phyloP scores from a whole-genome alignment of 2,113 vertebrate genomes.

The Cynocephalus volans region DNA sequence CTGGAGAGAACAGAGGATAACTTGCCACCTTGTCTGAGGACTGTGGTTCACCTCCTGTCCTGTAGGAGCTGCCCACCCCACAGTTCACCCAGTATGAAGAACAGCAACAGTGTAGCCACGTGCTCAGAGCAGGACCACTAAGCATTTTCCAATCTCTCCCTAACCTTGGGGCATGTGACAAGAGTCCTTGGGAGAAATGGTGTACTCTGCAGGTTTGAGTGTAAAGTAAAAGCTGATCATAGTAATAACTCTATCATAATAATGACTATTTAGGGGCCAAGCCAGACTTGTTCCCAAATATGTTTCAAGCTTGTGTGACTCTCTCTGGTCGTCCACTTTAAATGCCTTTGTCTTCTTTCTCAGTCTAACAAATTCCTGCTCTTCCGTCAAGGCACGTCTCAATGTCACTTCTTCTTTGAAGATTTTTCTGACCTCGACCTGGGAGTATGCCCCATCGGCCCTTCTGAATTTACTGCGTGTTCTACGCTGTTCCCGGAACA shows the following conservation, averaged over 20 bases:
- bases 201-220: background rate
- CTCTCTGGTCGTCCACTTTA: background rate
- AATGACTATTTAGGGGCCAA: background rate
- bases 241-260: background rate
- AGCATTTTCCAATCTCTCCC: background rate
- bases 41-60: background rate
- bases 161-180: background rate
- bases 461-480: background rate
- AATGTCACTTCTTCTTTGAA: background rate
- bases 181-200: background rate
- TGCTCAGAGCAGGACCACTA: background rate
- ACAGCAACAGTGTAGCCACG: background rate
- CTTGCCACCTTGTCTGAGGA: background rate
- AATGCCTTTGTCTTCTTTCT: background rate
- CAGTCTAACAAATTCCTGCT: background rate
- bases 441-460: background rate
- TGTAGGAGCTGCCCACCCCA: too few relatives aligned
- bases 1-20: background rate
- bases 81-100: background rate
- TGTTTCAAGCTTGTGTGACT: background rate
- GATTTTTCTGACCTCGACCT: conserved; percentile 53
- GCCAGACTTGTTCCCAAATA: background rate
- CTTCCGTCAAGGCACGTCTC: background rate
- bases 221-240: background rate
- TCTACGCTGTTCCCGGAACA: background rate